Base-by-base conservation (phyloP, 2,888 invertebrate genomes). In the Dinocampus coccinellae region DNA sequence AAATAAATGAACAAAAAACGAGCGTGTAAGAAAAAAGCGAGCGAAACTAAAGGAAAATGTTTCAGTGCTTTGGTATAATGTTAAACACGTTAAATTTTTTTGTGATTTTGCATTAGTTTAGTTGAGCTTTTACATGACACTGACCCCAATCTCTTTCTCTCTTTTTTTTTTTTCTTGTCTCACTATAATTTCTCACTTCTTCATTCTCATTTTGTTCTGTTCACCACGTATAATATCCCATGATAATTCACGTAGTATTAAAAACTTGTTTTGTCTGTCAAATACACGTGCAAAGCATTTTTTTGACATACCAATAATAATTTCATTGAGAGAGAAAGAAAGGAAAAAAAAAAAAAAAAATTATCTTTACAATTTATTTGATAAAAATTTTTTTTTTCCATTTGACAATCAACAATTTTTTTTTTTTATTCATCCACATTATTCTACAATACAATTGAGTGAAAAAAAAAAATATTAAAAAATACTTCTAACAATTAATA, bases 51-150 rank as follows among this genome's bases (percentile, higher is more conserved):
- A 10, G 39, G 34, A 42, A 42, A 62, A 62, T 62, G 62, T 62
- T 42, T 24, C 62, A 62, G 24, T 62, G 34, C 62, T 39, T 39
- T 39, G 62, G 62, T n/a, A 42, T 22, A 22, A 42, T 33, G 36
- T 60, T 62, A 39, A 34, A 62, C 39, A 62, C 42, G n/a, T 24
- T n/a, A n/a, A n/a, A 11, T 22, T 24, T 36, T 61, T 33, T 26
- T 39, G 42, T 26, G 39, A 24, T 20, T 66, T 57, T 57, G 39
- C 61, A 61, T 39, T 24, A 62, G 62, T 24, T 39, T 42, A 29
- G 36, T 1, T 9, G 26, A 26, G 62, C 39, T 62, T 13, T 62
- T 62, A 62, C 55, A 55, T 55, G 55, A 55, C 29, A 29, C 29
- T 29, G 3, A 4, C 29, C 29, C 29, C 29, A 4, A 29, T 29